Conservation (phyloP, 2,113 vertebrate genomes). For the Hippocampus guttulatus region DNA sequence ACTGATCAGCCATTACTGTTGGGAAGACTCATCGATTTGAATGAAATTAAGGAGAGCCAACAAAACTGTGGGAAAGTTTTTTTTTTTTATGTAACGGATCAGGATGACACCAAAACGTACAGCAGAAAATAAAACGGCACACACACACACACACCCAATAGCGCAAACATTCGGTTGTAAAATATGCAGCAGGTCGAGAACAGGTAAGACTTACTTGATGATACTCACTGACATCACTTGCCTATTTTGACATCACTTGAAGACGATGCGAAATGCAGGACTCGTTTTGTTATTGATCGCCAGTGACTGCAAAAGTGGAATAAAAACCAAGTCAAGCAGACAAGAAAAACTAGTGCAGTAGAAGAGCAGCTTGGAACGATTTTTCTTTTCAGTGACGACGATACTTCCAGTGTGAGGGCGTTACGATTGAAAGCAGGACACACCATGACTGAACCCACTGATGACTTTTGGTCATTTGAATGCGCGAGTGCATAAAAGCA, state of each 20-base stretch:
- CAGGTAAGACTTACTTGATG: constrained; percentile 1
- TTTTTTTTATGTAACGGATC: not conserved
- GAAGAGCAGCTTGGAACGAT: not conserved
- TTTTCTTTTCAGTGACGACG: not conserved
- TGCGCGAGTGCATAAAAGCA: no score
- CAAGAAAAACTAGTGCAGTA: not conserved
- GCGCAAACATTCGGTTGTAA: constrained; percentile 48
- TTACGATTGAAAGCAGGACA: not conserved
- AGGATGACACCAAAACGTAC: constrained; percentile 35
- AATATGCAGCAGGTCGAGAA: constrained; percentile 31
- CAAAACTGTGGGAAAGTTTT: not conserved
- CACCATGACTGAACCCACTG: not conserved
- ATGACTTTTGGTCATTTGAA: not conserved
- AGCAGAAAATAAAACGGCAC: constrained; percentile 38
- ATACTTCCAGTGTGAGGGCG: not conserved
- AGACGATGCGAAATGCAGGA: constrained; percentile 11
- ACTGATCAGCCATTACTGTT: no score
- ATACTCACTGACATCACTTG: constrained; percentile 47
- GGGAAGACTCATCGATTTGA: not conserved
- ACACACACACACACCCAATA: constrained; percentile 29
- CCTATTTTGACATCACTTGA: constrained; percentile 51
- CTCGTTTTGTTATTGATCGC: not conserved
- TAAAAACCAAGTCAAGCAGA: not conserved
- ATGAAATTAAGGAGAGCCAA: not conserved
- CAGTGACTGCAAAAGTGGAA: not conserved